Evolutionary conservation across 1,140 invertebrate species (phyloP).

Genomic region (Euschistus heros): DNA sequence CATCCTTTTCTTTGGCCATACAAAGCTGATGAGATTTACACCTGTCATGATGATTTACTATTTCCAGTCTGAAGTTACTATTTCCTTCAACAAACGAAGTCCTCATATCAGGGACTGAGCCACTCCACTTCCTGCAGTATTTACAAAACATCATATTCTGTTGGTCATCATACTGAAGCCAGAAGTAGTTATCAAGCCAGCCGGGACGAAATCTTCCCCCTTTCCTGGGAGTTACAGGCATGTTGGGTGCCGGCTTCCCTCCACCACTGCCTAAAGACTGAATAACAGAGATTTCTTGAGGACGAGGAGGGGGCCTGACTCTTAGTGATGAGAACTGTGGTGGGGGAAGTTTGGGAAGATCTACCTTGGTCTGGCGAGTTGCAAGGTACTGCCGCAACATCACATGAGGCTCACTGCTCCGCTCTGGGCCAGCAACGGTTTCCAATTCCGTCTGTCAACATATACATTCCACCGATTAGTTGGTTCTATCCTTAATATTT

Average conservation of each 20-base stretch:
- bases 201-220: slow-evolving; percentile 48
- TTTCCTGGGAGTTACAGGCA: slow-evolving; percentile 38
- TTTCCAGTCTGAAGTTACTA: slow-evolving; percentile 59
- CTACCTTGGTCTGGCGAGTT: slow-evolving; percentile 26
- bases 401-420: slow-evolving; percentile 19
- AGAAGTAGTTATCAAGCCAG: slow-evolving; percentile 53
- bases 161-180: slow-evolving; percentile 54
- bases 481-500: slow-evolving; percentile 33
- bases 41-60: slow-evolving; percentile 63
- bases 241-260: not conserved
- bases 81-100: slow-evolving; percentile 65
- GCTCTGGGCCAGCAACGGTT: slow-evolving; percentile 22
- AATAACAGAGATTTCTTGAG: slow-evolving; percentile 40
- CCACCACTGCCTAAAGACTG: slow-evolving; percentile 33
- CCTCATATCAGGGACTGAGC: slow-evolving; percentile 52
- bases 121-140: slow-evolving; percentile 58
- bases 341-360: slow-evolving; percentile 28
- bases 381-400: slow-evolving; percentile 27
- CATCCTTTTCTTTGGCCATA: slow-evolving; percentile 38
- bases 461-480: slow-evolving; percentile 29
- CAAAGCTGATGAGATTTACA: slow-evolving; percentile 62
- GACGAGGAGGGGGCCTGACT: slow-evolving; percentile 28
- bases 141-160: slow-evolving; percentile 60
- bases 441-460: slow-evolving; percentile 49
- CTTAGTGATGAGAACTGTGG: slow-evolving; percentile 18